phyloP scores from a whole-genome alignment of 1,140 invertebrate species.

The Carposina sasakii region DNA sequence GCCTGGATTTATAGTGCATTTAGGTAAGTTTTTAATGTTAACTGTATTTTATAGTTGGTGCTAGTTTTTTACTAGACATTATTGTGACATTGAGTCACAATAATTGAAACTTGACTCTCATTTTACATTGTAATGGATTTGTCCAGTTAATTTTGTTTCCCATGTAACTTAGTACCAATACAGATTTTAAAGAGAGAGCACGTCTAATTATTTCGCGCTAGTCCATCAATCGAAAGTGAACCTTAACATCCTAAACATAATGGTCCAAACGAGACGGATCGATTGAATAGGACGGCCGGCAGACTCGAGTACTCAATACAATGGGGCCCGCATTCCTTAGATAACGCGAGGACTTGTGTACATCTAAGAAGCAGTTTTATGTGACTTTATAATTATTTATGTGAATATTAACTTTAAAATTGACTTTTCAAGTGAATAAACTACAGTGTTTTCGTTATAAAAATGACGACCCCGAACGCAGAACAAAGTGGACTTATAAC shows the following conservation, averaged over 20 bases:
- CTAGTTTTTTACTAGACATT: too few species aligned
- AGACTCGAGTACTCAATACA: background rate
- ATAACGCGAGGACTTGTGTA: background rate
- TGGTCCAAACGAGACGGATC: background rate
- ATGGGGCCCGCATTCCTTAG: background rate
- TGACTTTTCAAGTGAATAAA: background rate
- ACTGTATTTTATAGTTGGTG: too few species aligned
- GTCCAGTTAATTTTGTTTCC: too few species aligned
- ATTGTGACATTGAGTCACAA: too few species aligned
- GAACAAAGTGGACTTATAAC: slow-evolving; percentile 1
- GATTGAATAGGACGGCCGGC: background rate
- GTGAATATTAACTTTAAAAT: background rate
- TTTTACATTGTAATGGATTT: too few species aligned
- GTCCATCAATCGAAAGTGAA: too few species aligned
- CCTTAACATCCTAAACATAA: background rate
- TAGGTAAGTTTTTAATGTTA: slow-evolving; percentile 87
- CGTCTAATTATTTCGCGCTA: too few species aligned
- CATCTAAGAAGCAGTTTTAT: background rate
- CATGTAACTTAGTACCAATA: too few species aligned
- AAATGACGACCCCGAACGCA: background rate
- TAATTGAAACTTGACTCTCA: too few species aligned
- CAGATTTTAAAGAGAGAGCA: too few species aligned
- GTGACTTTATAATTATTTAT: background rate
- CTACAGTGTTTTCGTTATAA: background rate
- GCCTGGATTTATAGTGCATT: slow-evolving; percentile 87